These are phyloP conservation scores for Beaufortia kweichowensis DNA, from an alignment of 2,113 vertebrate genomes.

Conservation along the genomic window DNA sequence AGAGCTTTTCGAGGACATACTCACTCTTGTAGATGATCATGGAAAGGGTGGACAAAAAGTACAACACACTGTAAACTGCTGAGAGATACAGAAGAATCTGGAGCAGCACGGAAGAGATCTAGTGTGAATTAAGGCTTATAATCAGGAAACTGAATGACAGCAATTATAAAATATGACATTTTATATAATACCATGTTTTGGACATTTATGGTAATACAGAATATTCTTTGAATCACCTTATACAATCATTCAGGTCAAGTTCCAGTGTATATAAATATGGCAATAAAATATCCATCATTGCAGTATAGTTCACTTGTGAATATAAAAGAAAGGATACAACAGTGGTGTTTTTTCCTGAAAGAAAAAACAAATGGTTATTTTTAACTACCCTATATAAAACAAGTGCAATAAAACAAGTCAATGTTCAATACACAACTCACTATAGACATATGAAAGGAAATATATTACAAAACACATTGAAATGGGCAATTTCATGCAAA, in stretches of 20 bases:
- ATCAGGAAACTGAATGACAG: neutral
- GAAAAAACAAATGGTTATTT: neutral
- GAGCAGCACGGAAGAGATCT: slow-evolving; percentile 80
- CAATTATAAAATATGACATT: too few relatives aligned
- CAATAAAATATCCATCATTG: too few relatives aligned
- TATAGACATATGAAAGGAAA: neutral
- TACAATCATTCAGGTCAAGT: too few relatives aligned
- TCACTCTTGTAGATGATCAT: slow-evolving; percentile 85
- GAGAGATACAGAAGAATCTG: slow-evolving; percentile 77
- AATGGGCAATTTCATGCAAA: too few relatives aligned
- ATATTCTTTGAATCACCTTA: too few relatives aligned
- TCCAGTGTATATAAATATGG: neutral
- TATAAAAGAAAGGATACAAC: slow-evolving; percentile 45
- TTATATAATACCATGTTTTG: too few relatives aligned
- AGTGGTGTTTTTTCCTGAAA: slow-evolving; percentile 12
- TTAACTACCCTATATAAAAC: neutral
- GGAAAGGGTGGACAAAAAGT: slow-evolving; percentile 76
- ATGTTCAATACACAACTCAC: neutral
- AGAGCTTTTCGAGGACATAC: slow-evolving; percentile 46
- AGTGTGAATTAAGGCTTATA: slow-evolving; percentile 62
- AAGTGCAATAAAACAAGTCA: neutral
- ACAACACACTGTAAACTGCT: slow-evolving; percentile 70
- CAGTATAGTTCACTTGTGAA: too few relatives aligned
- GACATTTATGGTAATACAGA: too few relatives aligned
- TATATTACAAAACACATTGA: neutral